phyloP scores from a whole-genome alignment of 2,113 vertebrate species.

The Panurus biarmicus region DNA sequence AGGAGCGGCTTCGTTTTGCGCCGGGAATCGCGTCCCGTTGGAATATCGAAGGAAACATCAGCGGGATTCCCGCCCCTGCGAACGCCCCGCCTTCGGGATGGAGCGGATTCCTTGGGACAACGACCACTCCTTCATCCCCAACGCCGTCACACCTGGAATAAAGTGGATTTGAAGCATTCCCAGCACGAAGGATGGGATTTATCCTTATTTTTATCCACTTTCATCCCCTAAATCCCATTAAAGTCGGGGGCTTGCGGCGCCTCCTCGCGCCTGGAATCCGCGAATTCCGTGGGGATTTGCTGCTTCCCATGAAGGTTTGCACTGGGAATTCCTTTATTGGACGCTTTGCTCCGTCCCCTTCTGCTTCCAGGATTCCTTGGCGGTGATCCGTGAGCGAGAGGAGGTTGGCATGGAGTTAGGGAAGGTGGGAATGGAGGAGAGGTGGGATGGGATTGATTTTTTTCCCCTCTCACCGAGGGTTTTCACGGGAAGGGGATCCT shows the following conservation, averaged over 20 bases:
- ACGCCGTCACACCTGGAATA: accelerated
- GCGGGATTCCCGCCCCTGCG: neutral
- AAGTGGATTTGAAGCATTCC: accelerated
- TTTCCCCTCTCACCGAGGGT: neutral
- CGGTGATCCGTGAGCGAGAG: accelerated
- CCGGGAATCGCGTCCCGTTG: accelerated
- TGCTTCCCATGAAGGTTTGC: accelerated
- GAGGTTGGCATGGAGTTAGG: neutral
- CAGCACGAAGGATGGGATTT: accelerated
- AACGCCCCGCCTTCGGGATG: accelerated
- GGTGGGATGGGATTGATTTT: too few relatives aligned
- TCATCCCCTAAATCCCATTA: accelerated
- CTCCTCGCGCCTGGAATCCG: accelerated
- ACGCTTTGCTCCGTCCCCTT: accelerated
- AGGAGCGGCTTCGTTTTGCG: accelerated
- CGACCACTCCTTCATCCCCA: too few relatives aligned
- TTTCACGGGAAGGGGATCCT: neutral
- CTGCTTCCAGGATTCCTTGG: neutral
- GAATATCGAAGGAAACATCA: accelerated
- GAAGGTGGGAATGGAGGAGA: neutral
- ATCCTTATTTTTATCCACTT: accelerated
- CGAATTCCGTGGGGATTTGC: accelerated
- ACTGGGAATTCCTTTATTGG: accelerated
- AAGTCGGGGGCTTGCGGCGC: accelerated
- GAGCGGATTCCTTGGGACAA: neutral